These are phyloP conservation scores for Eurosta solidaginis DNA, from an alignment of 1,140 invertebrate species.

Conservation along the genomic window DNA sequence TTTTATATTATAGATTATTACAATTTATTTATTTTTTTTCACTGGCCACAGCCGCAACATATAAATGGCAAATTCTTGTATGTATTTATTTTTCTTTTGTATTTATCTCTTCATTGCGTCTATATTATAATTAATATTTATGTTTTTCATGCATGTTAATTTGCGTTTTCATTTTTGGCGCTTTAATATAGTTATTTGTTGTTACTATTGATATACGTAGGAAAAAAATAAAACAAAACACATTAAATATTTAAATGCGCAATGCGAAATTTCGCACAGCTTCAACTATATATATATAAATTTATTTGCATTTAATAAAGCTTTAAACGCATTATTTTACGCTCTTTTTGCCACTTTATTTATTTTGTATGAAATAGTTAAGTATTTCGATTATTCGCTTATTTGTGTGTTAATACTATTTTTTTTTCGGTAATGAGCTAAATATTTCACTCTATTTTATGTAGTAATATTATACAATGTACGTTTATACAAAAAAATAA, in stretches of 20 bases:
- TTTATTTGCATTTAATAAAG: conserved; percentile 23
- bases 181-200: background rate
- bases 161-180: background rate
- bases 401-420: background rate
- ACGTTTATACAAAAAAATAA: too few relatives aligned
- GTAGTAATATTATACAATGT: too few relatives aligned
- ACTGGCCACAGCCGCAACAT: background rate
- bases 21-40: background rate
- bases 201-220: too few relatives aligned
- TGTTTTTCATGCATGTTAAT: background rate
- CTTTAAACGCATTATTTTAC: conserved; percentile 19
- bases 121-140: conserved; percentile 25
- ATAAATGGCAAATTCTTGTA: conserved; percentile 22
- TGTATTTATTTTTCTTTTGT: background rate
- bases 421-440: background rate
- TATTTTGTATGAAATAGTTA: background rate
- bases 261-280: conserved; percentile 7
- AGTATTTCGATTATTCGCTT: background rate
- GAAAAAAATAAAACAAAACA: conserved; percentile 4
- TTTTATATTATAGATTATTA: conserved; percentile 18
- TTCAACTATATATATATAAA: too few relatives aligned
- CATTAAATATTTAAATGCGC: conserved; percentile 12
- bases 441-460: background rate
- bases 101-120: background rate
- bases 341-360: background rate